A percentile compares a stretch with the other conserved stretches of the same genome.
phyloP scores from a whole-genome alignment of 2,113 vertebrate genomes.

The cattle (Bos taurus) region ARS-UCD2.0 NC_037331.1:53440001-53440500 shows the following conservation, averaged over 20 bases:
- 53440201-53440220: slow-evolving; percentile 49
- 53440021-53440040: slow-evolving; percentile 70
- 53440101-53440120: slow-evolving; percentile 57
- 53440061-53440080: slow-evolving; percentile 80
- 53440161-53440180: slow-evolving; percentile 60
- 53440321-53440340: slow-evolving; percentile 70
- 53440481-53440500: slow-evolving; percentile 66
- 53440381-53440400: slow-evolving; percentile 61
- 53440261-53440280: slow-evolving; percentile 75
- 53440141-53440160: slow-evolving; percentile 45
- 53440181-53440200: slow-evolving; percentile 67
- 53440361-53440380: slow-evolving; percentile 68
- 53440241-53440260: slow-evolving; percentile 77
- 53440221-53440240: slow-evolving; percentile 72
- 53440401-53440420: slow-evolving; percentile 68
- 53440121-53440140: slow-evolving; percentile 52
- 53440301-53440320: slow-evolving; percentile 79
- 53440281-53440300: slow-evolving; percentile 70
- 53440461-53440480: slow-evolving; percentile 67
- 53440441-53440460: slow-evolving; percentile 64
- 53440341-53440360: slow-evolving; percentile 63
- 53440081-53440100: slow-evolving; percentile 72
- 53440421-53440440: slow-evolving; percentile 48
- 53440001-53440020: slow-evolving; percentile 75
- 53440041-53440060: slow-evolving; percentile 79